Evolutionary conservation across 2,113 vertebrate species (phyloP), one percentile per base, ranked within the genome.

Genomic region (Hemibagrus wyckioides): DNA sequence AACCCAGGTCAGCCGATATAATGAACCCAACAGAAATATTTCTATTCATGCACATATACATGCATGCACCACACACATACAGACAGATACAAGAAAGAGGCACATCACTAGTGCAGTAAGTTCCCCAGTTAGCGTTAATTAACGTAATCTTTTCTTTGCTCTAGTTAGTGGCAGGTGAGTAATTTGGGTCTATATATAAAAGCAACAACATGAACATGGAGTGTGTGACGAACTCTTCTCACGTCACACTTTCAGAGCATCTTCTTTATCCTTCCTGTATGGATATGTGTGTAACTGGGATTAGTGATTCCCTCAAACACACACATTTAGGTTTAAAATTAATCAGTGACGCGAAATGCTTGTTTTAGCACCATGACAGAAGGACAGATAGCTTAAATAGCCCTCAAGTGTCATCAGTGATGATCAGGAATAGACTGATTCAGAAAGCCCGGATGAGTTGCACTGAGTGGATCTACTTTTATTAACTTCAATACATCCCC

Each of bases 101-200:
- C 67, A 75, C 39, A 52, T 9, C 21, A 23, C 36, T 41, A 54
- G 23, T 21, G 33, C 30, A 52, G 30, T 30, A 0, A n/a, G 61
- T 11, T 25, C 28, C n/a, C 7, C 44, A 65, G 57, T 25, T 57
- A 17, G 84, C 52, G 41, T 65, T 52, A 85, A 80, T 80, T 28
- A 59, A 75, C 63, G 5, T 19, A 54, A 54, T 80, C 85, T 77
- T 57, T 19, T 63, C 19, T 10, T 14, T 80, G 59, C 44, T 14
- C 10, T 52, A 33, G 30, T 86, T 48, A 86, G 81, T 59, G 59
- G 36, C 36, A 67, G 54, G 84, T 82, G 73, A 87, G 80, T 67
- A 67, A 87, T 87, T 82, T 85, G 57, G 69, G 67, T 85, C 83
- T 87, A 82, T 77, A 83, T 87, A 83, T 77, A 85, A 86, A 89